Base-by-base conservation (phyloP, 1,140 invertebrate species). In the Lithobius niger region DNA sequence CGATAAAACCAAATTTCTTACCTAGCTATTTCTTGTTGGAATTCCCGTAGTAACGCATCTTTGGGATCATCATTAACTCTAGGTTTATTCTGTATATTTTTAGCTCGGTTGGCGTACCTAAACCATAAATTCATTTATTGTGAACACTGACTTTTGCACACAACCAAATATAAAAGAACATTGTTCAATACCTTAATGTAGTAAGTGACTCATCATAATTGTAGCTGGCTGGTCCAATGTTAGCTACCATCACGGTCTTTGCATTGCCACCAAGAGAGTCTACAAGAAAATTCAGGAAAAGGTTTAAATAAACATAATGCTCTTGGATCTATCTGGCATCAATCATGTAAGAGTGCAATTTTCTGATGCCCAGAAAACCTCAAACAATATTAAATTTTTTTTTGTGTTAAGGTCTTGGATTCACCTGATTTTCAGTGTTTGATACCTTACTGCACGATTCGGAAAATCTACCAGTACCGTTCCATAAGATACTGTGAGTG, bases 221-320 rank as follows among this genome's bases (percentile, higher is more conserved):
- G 72, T 89, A 93, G 62, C 80, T 83, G 3, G 93, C 90, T n/a
- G 93, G 93, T 4, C 92, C 92, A 63, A 97, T 86, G 70, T 93
- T 95, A 18, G 93, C 92, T 26, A 97, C 88, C 92, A 97, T 97
- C 28, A 96, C 86, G 15, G 92, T 97, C 70, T 91, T 93, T 42
- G 91, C 89, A 76, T 97, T 97, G 10, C 92, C 92, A 58, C 92
- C 92, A 13, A 96, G 73, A 0, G 90, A 95, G 74, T 96, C 91
- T 79, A 58, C 44, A 61, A 57, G 50, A 54, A 50, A 48, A 54
- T 27, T 53, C 6, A 36, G n/a, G 31, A 36, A 36, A n/a, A 36
- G n/a, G n/a, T 36, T 36, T 36, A 10, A 10, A 10, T 36, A 36
- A 36, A 36, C n/a, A n/a, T n/a, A n/a, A n/a, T n/a, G n/a, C n/a